Conservation (phyloP, 2,888 invertebrate genomes). For the Rhingia rostrata region DNA sequence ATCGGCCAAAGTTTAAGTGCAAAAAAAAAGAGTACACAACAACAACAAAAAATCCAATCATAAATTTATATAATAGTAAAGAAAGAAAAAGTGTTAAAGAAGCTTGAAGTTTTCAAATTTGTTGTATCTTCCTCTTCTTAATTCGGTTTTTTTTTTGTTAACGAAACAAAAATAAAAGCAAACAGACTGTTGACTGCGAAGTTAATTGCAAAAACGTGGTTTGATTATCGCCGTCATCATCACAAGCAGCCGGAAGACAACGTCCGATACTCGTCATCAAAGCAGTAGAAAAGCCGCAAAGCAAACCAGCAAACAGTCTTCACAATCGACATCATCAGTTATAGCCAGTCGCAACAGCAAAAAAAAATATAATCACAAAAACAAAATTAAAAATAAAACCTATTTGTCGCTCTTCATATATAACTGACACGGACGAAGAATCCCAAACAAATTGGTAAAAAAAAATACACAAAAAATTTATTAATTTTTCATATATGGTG, state of each 20-base stretch:
- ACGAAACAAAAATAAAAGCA: constrained; percentile 25
- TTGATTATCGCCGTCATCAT: constrained; percentile 46
- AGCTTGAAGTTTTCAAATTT: constrained; percentile 49
- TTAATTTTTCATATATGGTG: constrained; percentile 59
- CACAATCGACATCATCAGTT: constrained; percentile 11
- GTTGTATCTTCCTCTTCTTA: constrained; percentile 36
- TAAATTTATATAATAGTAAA: constrained; percentile 28
- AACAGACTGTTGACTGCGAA: constrained; percentile 55
- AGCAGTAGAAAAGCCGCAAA: constrained; percentile 20
- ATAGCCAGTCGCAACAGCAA: constrained; percentile 19
- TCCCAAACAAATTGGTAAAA: constrained; percentile 71
- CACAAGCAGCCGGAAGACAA: constrained; percentile 45
- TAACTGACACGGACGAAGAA: constrained; percentile 62
- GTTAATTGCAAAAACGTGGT: constrained; percentile 67
- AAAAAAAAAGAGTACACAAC: constrained; percentile 17
- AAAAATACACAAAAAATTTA: constrained; percentile 26
- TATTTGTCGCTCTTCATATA: constrained; percentile 47
- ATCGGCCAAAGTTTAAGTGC: constrained; percentile 69
- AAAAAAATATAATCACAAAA: not conserved
- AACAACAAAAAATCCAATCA: constrained; percentile 33
- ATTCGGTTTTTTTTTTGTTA: constrained; percentile 21
- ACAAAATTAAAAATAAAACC: constrained; percentile 19
- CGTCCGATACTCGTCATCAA: constrained; percentile 36
- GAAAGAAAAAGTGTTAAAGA: constrained; percentile 67
- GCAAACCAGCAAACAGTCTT: constrained; percentile 18